A percentile compares a stretch with the other conserved stretches of the same genome.
phyloP scores from a whole-genome alignment of 2,888 invertebrate species.

The Yponomeuta cagnagella region DNA sequence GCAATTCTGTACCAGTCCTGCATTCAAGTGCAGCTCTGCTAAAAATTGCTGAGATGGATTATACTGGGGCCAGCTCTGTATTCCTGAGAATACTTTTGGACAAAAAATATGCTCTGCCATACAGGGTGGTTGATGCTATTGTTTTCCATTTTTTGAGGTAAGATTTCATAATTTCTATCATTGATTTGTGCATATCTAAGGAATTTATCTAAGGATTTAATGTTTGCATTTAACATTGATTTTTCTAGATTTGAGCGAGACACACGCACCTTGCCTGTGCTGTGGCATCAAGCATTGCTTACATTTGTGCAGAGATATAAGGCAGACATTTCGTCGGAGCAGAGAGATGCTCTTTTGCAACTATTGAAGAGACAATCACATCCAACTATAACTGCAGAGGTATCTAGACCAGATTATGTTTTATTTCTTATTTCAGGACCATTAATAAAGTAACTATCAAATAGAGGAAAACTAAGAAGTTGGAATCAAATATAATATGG shows the following conservation, averaged over 20 bases:
- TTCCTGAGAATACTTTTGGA: slow-evolving; percentile 95
- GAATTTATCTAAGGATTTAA: not conserved
- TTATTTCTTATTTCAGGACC: too few species aligned
- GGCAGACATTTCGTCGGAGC: slow-evolving; percentile 94
- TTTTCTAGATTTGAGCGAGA: slow-evolving; percentile 87
- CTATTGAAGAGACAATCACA: slow-evolving; percentile 85
- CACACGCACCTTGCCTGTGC: slow-evolving; percentile 88
- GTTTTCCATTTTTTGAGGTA: slow-evolving; percentile 96
- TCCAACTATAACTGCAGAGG: slow-evolving; percentile 82
- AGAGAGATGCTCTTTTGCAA: slow-evolving; percentile 88
- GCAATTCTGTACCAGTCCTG: slow-evolving; percentile 93
- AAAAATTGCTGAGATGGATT: slow-evolving; percentile 98
- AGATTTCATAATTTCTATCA: slow-evolving; percentile 19
- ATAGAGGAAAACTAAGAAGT: too few species aligned
- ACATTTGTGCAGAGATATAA: slow-evolving; percentile 97
- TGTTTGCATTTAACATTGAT: not conserved
- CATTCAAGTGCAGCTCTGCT: slow-evolving; percentile 97
- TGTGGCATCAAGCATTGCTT: slow-evolving; percentile 97
- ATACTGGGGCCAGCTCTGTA: slow-evolving; percentile 96
- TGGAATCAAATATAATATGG: too few species aligned
- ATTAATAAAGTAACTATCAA: too few species aligned
- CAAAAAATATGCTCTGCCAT: slow-evolving; percentile 98
- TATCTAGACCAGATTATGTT: slow-evolving; percentile 24
- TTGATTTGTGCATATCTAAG: too few species aligned
- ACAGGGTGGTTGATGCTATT: slow-evolving; percentile 94